Base-by-base conservation (phyloP, 1,140 invertebrate genomes). In the Drosophila triauraria region DNA sequence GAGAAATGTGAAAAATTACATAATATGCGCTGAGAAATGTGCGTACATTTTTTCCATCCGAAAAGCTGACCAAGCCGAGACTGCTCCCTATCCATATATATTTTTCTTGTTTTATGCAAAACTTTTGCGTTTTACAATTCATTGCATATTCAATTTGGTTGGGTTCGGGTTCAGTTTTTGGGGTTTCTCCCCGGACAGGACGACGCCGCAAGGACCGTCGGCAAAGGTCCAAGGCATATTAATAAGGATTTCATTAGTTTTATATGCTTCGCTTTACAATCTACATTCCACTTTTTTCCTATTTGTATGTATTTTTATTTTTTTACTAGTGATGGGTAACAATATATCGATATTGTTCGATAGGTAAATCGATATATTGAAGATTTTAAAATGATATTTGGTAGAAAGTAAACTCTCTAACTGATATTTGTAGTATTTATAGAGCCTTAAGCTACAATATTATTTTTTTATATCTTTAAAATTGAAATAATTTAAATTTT, bases 181-280 rank as follows among this genome's bases (percentile, higher is more conserved):
- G 20, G 20, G 38, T 15, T 56, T 32, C 15, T 35, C 13, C 17
- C 58, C 48, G 71, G 71, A 63, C 70, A 56, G 61, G 50, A 32
- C 63, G 32, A 63, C 60, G 77, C 80, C 75, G 76, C 81, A 86
- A 86, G 78, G 74, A 62, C 78, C 57, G n/a, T n/a, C 67, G 75
- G 81, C 87, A 91, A 88, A 91, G 90, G 84, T 88, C 88, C 85
- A 72, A 69, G 74, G 85, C 84, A 91, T 82, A 91, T 91, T 91
- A 91, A 88, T 88, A 88, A 88, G 88, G 84, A 91, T 91, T 91
- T 91, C 90, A 91, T 91, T 91, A 91, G 88, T 91, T 90, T 90
- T 90, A 90, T 80, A 85, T 83, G 78, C 78, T 82, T 47, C 59
- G 27, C 17, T 46, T 20, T 54, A 54, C 51, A 54, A 54, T 69